Conservation (phyloP, 2,113 vertebrate genomes). For the Grus americana region DNA sequence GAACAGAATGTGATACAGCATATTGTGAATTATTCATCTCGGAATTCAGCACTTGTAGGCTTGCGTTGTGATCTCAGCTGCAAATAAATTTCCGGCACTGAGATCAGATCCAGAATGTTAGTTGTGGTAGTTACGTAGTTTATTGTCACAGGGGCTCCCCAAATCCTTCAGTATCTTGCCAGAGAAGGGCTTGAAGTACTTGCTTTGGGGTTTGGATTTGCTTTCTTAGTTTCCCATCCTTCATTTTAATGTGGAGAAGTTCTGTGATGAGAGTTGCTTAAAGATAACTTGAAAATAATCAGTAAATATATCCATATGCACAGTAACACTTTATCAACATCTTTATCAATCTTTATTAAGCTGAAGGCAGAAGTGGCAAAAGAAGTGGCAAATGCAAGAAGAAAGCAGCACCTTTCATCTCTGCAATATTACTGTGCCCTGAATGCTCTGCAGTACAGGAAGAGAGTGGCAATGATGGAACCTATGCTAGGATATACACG, state of each 20-base stretch:
- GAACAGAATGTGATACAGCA: neutral
- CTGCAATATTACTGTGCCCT: slow-evolving; percentile 96
- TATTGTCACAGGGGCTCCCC: neutral
- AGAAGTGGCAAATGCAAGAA: slow-evolving; percentile 90
- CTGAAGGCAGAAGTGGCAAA: slow-evolving; percentile 87
- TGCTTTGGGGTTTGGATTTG: neutral
- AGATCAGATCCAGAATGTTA: neutral
- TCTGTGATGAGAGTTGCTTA: neutral
- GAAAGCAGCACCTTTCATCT: slow-evolving; percentile 94
- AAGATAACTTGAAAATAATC: neutral
- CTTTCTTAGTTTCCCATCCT: neutral
- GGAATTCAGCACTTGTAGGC: neutral
- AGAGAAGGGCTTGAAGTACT: neutral
- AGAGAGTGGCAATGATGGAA: slow-evolving; percentile 92
- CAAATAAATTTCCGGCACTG: neutral
- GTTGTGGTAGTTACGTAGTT: neutral
- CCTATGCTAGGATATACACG: slow-evolving; percentile 93
- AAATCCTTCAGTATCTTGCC: neutral
- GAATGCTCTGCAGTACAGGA: slow-evolving; percentile 94
- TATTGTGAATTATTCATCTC: neutral
- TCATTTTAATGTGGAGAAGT: neutral
- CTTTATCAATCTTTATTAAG: slow-evolving; percentile 63
- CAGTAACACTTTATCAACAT: neutral
- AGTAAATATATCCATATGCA: neutral
- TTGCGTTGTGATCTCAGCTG: neutral